Evolutionary conservation across 2,888 invertebrate species (phyloP).

Genomic region (Catocala nupta): DNA sequence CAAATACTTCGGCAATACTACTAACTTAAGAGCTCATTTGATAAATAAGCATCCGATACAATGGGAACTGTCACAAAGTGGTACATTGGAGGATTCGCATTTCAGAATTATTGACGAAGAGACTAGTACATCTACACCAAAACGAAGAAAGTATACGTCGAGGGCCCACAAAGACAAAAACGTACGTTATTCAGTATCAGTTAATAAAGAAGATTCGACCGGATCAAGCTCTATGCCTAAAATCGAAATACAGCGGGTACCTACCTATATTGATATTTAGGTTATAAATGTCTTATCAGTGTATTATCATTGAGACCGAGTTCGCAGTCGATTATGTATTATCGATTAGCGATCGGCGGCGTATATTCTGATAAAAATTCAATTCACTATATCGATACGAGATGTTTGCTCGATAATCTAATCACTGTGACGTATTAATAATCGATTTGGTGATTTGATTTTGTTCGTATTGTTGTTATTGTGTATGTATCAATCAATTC

Average conservation of each 20-base stretch:
- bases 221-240: slow-evolving; percentile 65
- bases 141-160: slow-evolving; percentile 67
- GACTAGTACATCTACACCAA: slow-evolving; percentile 55
- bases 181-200: slow-evolving; percentile 79
- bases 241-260: slow-evolving; percentile 80
- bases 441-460: slow-evolving; percentile 17
- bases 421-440: slow-evolving; percentile 24
- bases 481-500: slow-evolving; percentile 6
- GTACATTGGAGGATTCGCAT: slow-evolving; percentile 68
- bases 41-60: slow-evolving; percentile 81
- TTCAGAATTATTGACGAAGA: slow-evolving; percentile 67
- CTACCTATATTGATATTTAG: slow-evolving; percentile 65
- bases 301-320: slow-evolving; percentile 31
- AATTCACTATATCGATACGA: slow-evolving; percentile 36
- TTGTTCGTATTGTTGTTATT: slow-evolving; percentile 19
- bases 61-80: slow-evolving; percentile 79
- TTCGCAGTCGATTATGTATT: slow-evolving; percentile 24
- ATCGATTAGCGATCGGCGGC: slow-evolving; percentile 45
- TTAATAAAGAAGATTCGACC: slow-evolving; percentile 64
- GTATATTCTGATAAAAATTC: slow-evolving; percentile 23
- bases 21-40: slow-evolving; percentile 78
- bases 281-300: slow-evolving; percentile 51
- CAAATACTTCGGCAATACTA: slow-evolving; percentile 83
- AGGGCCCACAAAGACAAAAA: slow-evolving; percentile 70
- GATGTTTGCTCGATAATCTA: slow-evolving; percentile 39